A percentile compares a stretch with the other conserved stretches of the same genome.
These are phyloP conservation scores for Helleia helle DNA, from an alignment of 2,888 invertebrate species.

Conservation along the genomic window DNA sequence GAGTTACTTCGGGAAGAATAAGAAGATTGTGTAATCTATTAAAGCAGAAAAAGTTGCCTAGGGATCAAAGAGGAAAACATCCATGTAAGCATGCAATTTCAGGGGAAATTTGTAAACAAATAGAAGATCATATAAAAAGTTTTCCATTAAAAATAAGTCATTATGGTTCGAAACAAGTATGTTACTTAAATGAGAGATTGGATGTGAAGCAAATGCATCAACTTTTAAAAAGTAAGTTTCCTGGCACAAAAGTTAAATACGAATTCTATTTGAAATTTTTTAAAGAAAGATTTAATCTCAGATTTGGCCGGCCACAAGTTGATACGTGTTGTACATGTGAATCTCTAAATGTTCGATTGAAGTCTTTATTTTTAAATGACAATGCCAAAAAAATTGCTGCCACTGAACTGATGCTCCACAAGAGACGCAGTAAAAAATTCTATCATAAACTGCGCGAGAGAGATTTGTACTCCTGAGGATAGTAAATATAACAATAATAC, in stretches of 20 bases:
- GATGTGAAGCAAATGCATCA: neutral
- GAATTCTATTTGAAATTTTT: slow-evolving; percentile 12
- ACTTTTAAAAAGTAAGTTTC: slow-evolving; percentile 2
- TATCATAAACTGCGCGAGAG: slow-evolving; percentile 11
- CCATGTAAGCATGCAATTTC: too few species aligned
- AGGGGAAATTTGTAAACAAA: too few species aligned
- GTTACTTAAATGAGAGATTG: neutral
- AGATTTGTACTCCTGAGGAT: too few species aligned
- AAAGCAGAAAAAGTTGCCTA: too few species aligned
- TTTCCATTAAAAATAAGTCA: too few species aligned
- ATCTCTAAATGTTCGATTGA: slow-evolving; percentile 8
- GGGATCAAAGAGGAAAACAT: too few species aligned
- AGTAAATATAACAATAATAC: neutral
- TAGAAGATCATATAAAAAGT: too few species aligned
- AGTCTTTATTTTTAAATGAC: slow-evolving; percentile 7
- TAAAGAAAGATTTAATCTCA: slow-evolving; percentile 12
- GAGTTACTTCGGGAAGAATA: too few species aligned
- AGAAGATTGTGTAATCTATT: too few species aligned
- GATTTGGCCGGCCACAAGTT: slow-evolving; percentile 15
- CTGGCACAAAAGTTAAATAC: slow-evolving; percentile 7
- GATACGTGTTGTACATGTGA: slow-evolving; percentile 15
- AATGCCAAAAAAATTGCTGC: slow-evolving; percentile 9
- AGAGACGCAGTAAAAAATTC: slow-evolving; percentile 14
- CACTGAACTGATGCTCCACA: slow-evolving; percentile 15
- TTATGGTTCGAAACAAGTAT: too few species aligned